A percentile compares a stretch with the other conserved stretches of the same genome.
These are phyloP conservation scores for Anaspis maculata DNA, from an alignment of 2,888 invertebrate genomes.

Conservation along the genomic window DNA sequence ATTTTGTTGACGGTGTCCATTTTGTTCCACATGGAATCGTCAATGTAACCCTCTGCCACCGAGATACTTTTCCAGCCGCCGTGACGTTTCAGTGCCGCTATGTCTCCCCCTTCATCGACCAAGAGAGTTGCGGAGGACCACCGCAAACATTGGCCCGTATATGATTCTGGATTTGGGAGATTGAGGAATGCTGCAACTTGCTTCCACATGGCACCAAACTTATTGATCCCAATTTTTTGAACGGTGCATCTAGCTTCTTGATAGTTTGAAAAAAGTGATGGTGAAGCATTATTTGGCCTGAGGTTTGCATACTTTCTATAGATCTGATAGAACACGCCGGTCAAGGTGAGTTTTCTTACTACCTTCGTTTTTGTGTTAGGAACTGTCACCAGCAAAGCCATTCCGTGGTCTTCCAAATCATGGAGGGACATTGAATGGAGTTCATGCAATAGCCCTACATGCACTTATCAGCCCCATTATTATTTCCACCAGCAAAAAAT, in stretches of 20 bases:
- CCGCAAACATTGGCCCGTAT: constrained; percentile 10
- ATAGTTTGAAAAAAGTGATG: constrained; percentile 9
- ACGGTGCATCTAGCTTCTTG: constrained; percentile 7
- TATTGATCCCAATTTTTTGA: constrained; percentile 10
- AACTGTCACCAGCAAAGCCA: constrained; percentile 7
- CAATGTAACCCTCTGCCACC: no score
- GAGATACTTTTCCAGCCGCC: constrained; percentile 1
- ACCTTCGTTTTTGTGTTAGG: constrained; percentile 12
- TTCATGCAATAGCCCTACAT: constrained; percentile 14
- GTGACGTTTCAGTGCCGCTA: neutral
- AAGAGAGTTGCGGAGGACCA: neutral
- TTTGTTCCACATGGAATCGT: no score
- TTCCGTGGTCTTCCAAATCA: constrained; percentile 11
- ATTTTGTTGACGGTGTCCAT: no score
- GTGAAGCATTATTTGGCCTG: constrained; percentile 3
- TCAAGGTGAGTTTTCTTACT: constrained; percentile 12
- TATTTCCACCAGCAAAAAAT: constrained; percentile 8
- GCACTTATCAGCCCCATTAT: constrained; percentile 18
- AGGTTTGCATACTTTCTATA: constrained; percentile 10
- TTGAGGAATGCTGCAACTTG: constrained; percentile 9
- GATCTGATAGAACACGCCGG: constrained; percentile 3
- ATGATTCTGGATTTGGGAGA: constrained; percentile 8
- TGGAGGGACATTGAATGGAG: constrained; percentile 10
- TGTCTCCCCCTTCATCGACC: neutral
- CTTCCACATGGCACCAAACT: constrained; percentile 7